A percentile compares a stretch with the other conserved stretches of the same genome.
Conservation (phyloP, 2,888 invertebrate genomes). For the Oxycera nigricornis region DNA sequence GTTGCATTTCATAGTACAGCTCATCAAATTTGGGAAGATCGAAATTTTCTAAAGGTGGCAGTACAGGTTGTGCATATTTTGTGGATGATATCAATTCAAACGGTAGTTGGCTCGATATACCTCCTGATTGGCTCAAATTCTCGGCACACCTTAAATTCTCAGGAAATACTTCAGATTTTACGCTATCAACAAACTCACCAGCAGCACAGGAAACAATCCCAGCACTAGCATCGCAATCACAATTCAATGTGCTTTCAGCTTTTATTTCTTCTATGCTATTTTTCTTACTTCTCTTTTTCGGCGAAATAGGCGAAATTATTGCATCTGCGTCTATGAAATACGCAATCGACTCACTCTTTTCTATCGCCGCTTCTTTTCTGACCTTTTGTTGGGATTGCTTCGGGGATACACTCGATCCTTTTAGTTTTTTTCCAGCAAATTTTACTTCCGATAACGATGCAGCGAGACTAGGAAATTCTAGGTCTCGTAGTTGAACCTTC, state of each 20-base stretch:
- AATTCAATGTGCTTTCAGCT: no score
- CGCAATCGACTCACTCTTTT: constrained; percentile 1
- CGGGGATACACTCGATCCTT: constrained; percentile 15
- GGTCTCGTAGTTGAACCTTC: neutral
- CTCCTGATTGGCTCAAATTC: constrained; percentile 24
- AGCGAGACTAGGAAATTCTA: constrained; percentile 39
- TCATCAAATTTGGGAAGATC: constrained; percentile 48
- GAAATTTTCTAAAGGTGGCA: constrained; percentile 54
- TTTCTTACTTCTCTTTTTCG: constrained; percentile 38
- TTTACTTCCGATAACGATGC: constrained; percentile 33
- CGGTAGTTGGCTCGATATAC: constrained; percentile 15
- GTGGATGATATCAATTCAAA: constrained; percentile 46
- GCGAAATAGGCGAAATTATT: constrained; percentile 23
- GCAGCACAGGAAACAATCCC: neutral
- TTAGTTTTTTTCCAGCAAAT: constrained; percentile 2
- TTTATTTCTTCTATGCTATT: neutral
- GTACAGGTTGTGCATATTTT: constrained; percentile 48
- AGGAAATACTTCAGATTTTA: neutral
- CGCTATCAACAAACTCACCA: neutral
- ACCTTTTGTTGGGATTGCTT: constrained; percentile 29
- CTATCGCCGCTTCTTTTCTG: neutral
- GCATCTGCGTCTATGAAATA: constrained; percentile 25
- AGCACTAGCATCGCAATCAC: neutral
- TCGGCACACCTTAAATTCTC: neutral
- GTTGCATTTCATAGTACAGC: constrained; percentile 40